These are phyloP conservation scores for Drosophila acutilabella DNA, from an alignment of 2,888 invertebrate genomes.

Conservation along the genomic window DNA sequence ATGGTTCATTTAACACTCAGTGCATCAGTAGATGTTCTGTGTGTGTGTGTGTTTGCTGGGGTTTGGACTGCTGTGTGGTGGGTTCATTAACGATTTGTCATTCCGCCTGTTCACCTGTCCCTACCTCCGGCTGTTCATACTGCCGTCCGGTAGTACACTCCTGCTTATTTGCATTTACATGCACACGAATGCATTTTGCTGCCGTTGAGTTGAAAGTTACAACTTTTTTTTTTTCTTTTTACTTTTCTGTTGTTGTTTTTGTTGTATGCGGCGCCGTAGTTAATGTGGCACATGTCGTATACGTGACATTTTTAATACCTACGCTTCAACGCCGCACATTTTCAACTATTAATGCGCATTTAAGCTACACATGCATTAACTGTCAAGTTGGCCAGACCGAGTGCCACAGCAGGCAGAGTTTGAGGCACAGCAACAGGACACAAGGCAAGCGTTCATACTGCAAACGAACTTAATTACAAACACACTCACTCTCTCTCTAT, in stretches of 20 bases:
- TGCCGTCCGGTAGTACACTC: conserved; percentile 20
- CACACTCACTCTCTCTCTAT: conserved; percentile 23
- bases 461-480: conserved; percentile 71
- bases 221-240: conserved; percentile 27
- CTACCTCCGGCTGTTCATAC: not conserved
- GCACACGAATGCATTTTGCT: conserved; percentile 64
- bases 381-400: conserved; percentile 42
- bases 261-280: conserved; percentile 70
- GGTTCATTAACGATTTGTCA: conserved; percentile 70
- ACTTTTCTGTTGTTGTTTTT: conserved; percentile 36
- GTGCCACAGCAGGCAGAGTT: conserved; percentile 10
- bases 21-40: conserved; percentile 35
- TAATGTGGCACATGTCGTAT: conserved; percentile 79
- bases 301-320: conserved; percentile 80
- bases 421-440: conserved; percentile 28
- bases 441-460: conserved; percentile 25
- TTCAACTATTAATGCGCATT: conserved; percentile 78
- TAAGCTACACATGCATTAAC: conserved; percentile 77
- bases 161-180: conserved; percentile 64
- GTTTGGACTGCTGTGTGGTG: conserved; percentile 22
- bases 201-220: conserved; percentile 39
- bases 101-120: conserved; percentile 29
- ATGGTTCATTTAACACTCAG: conserved; percentile 53
- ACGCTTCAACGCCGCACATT: conserved; percentile 79
- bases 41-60: conserved; percentile 1